Base-by-base conservation (phyloP, 2,797 vertebrate species). In the Macropus fuliginosus region DNA sequence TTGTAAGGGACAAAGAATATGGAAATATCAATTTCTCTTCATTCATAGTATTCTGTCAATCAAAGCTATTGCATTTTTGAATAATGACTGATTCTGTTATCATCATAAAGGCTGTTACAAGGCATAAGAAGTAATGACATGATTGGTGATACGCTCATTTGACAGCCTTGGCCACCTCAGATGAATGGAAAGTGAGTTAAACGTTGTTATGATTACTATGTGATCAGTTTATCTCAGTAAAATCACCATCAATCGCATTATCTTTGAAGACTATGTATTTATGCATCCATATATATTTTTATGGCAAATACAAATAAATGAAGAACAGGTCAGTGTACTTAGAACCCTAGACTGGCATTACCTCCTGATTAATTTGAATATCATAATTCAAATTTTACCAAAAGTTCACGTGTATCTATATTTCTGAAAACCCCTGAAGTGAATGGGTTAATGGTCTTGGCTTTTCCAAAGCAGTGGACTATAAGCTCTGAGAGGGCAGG, bases 31-130 rank as follows among this genome's bases (percentile, higher is more conserved):
- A 91, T 50, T 81, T 81, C 3, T 46, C 40, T 46, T 46, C 9
- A 81, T 93, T 93, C 11, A 40, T 93, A 93, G 92, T 54, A 21
- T 90, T 27, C 0, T 74, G 12, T 94, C 55, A 94, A 28, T 94
- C 46, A 94, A 50, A 91, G 0, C 40, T 57, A 28, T 54, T 62
- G 12, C 46, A 95, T 29, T 59, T 0, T 89, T 46, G 6, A 11
- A 94, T 40, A 28, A 89, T 52, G 1, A 14, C 21, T n/a, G 14
- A 31, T 91, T 95, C 93, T 56, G 40, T 91, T 14, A 27, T 52
- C n/a, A 24, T 50, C 0, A 29, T 27, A 6, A 27, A 54, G 24
- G 89, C 34, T 56, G 56, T 3, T 5, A 56, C 0, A 62, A 13
- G 59, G 3, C 50, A 28, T 91, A 5, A 46, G 40, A 81, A 9